Evolutionary conservation across 1,140 invertebrate species (phyloP).

Genomic region (Harlomillsia oculata): DNA sequence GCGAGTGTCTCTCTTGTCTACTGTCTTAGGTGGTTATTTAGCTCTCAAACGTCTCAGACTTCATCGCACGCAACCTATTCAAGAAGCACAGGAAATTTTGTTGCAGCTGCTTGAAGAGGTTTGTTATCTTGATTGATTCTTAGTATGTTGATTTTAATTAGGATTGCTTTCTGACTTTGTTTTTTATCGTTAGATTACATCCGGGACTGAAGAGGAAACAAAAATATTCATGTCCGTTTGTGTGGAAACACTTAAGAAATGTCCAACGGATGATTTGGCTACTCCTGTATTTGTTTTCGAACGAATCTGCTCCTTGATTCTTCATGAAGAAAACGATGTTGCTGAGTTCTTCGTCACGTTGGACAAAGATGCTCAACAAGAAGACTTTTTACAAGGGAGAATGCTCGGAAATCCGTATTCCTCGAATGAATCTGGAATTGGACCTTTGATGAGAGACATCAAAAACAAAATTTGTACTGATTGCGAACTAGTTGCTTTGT

Average conservation of each 20-base stretch:
- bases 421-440: slow-evolving; percentile 81
- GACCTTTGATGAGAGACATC: slow-evolving; percentile 93
- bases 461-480: slow-evolving; percentile 98
- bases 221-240: slow-evolving; percentile 95
- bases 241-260: slow-evolving; percentile 90
- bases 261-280: slow-evolving; percentile 78
- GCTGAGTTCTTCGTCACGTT: slow-evolving; percentile 92
- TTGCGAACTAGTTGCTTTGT: slow-evolving; percentile 87
- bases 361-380: slow-evolving; percentile 96
- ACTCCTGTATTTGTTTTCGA: slow-evolving; percentile 98
- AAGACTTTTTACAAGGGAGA: slow-evolving; percentile 84
- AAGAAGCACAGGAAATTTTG: slow-evolving; percentile 93
- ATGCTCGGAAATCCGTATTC: slow-evolving; percentile 98
- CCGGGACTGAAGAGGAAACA: slow-evolving; percentile 88
- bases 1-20: slow-evolving; percentile 57
- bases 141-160: too few species aligned
- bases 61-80: slow-evolving; percentile 85
- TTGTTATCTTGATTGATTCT: too few species aligned
- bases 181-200: too few species aligned
- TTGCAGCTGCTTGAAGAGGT: slow-evolving; percentile 89
- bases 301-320: slow-evolving; percentile 91
- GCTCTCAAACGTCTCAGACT: slow-evolving; percentile 81
- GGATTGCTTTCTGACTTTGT: too few species aligned
- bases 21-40: slow-evolving; percentile 86
- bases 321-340: slow-evolving; percentile 93